Evolutionary conservation across 2,797 vertebrate genomes (phyloP).

Genomic region (Phoebastria nigripes): DNA sequence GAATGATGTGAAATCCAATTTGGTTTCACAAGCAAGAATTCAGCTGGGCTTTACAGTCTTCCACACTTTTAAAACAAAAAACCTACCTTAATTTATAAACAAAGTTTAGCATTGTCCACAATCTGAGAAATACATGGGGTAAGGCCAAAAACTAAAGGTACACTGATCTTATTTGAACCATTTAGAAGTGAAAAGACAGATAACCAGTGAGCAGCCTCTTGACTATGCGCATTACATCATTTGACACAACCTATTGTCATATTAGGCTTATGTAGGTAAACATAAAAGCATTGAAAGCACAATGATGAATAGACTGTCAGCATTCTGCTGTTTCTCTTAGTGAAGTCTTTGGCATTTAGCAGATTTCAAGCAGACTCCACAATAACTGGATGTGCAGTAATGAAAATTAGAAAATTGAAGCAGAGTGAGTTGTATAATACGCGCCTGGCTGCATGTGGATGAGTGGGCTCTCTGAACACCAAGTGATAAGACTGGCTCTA

Average conservation of each 20-base stretch:
- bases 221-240: background rate
- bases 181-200: background rate
- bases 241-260: background rate
- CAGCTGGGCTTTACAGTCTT: background rate
- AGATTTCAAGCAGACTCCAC: background rate
- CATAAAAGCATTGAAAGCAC: background rate
- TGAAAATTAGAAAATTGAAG: background rate
- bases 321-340: background rate
- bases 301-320: background rate
- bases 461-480: background rate
- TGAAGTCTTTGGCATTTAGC: background rate
- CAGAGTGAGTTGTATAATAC: background rate
- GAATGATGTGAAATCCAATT: background rate
- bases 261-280: background rate
- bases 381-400: background rate
- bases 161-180: background rate
- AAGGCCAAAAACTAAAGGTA: background rate
- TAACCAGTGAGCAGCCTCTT: background rate
- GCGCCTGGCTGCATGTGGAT: rapidly evolving
- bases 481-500: background rate
- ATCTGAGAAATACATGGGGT: background rate
- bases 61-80: background rate
- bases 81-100: background rate
- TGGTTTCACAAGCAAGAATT: background rate
- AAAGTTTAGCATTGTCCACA: background rate